Evolutionary conservation across 2,888 invertebrate genomes (phyloP).

Genomic region (Eupithecia subumbrata): DNA sequence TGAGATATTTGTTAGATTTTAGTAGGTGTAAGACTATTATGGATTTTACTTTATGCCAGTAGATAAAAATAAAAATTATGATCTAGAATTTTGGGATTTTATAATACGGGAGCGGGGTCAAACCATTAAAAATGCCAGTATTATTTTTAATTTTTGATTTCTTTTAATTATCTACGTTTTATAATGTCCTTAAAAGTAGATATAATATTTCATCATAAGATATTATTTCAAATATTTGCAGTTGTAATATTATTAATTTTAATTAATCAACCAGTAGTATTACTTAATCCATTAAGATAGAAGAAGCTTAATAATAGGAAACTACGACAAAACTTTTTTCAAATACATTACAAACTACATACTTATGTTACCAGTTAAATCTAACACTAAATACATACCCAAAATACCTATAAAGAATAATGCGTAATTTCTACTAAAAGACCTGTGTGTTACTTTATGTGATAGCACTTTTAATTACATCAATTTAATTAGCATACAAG

Average conservation of each 20-base stretch:
- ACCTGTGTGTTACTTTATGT: conserved; percentile 76
- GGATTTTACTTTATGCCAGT: conserved; percentile 48
- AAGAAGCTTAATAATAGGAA: conserved; percentile 84
- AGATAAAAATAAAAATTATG: conserved; percentile 82
- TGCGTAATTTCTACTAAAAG: conserved; percentile 82
- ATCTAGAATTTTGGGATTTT: conserved; percentile 51
- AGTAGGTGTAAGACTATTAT: conserved; percentile 74
- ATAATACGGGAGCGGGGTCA: conserved; percentile 57
- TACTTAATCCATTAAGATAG: conserved; percentile 83
- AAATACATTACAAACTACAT: conserved; percentile 84
- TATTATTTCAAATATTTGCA: conserved; percentile 85
- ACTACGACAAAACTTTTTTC: conserved; percentile 83
- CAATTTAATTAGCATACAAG: conserved; percentile 78
- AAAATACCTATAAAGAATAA: conserved; percentile 84
- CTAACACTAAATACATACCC: conserved; percentile 84
- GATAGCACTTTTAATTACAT: conserved; percentile 81
- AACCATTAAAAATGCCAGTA: conserved; percentile 81
- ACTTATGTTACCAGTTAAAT: conserved; percentile 83
- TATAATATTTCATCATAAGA: conserved; percentile 85
- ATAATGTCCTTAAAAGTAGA: conserved; percentile 85
- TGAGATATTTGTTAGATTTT: conserved; percentile 40
- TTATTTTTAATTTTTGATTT: conserved; percentile 84
- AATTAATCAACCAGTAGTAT: conserved; percentile 84
- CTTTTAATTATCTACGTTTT: conserved; percentile 85
- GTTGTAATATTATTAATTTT: conserved; percentile 82